Percentiles rank a stretch among this genome's conserved stretches.
Evolutionary conservation across 2,113 vertebrate species (phyloP).

Genomic region (Scatophagus argus): DNA sequence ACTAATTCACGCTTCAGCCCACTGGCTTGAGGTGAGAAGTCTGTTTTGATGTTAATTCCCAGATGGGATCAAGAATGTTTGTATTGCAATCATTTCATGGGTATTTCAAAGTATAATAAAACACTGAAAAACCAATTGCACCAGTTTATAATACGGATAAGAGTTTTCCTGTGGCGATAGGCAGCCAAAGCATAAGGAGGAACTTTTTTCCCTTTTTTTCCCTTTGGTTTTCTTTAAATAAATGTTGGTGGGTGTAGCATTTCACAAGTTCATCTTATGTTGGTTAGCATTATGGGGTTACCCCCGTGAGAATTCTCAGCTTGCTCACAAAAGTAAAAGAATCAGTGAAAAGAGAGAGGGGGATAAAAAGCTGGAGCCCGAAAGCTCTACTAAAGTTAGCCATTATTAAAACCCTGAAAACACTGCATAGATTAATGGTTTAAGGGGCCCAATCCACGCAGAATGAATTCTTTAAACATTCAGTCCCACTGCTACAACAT

Average conservation of each 20-base stretch:
- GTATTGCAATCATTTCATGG: not conserved
- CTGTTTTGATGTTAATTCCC: not conserved
- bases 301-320: conserved; percentile 81
- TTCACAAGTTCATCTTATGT: conserved; percentile 77
- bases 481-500: conserved; percentile 56
- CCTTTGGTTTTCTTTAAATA: conserved; percentile 65
- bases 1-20: not conserved
- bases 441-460: conserved; percentile 68
- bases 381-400: conserved; percentile 54
- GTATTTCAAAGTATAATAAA: not conserved
- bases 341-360: conserved; percentile 62
- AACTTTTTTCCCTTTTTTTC: conserved; percentile 26
- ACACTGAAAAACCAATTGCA: not conserved
- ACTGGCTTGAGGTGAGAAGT: not conserved
- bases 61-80: not conserved
- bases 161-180: not conserved
- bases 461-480: conserved; percentile 59
- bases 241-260: conserved; percentile 73
- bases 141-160: not conserved
- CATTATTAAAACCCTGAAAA: conserved; percentile 70
- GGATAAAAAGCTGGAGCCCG: conserved; percentile 49
- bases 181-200: conserved; percentile 46
- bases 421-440: conserved; percentile 72
- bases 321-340: conserved; percentile 77
- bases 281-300: conserved; percentile 69